Base-by-base conservation (phyloP, 1,140 invertebrate species). In the Rhynchophorus ferrugineus region DNA sequence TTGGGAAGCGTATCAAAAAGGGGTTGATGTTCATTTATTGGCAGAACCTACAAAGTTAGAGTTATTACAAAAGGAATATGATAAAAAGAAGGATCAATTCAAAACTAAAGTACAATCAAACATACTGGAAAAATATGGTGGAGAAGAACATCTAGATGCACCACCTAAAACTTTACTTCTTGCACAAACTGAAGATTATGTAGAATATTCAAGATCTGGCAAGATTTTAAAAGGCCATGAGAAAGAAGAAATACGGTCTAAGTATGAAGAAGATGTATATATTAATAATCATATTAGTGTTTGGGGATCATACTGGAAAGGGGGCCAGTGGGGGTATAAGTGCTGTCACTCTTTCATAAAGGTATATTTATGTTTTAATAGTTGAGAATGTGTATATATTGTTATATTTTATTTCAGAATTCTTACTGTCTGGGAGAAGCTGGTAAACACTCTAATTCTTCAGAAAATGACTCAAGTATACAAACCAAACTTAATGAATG, bases 1-100 rank as follows among this genome's bases (percentile, higher is more conserved):
- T 1, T 99, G 97, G 96, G 91, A 98, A 65, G 95, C 95, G 0
- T 85, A 91, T 65, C 85, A 91, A 49, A 85, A 87, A 63, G 94
- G 93, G 16, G 84, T 98, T 0, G 95, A 99, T 73, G 91, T 99
- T 3, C 93, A 99, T 74, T 74, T 98, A 19, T 76, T 97, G 45
- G 95, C 95, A 9, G 95, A 99, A 71, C 97, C 96, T 1, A 99
- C 97, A 3, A 98, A 98, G 74, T 70, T 98, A 19, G 95, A 98
- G 69, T 67, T 95, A 48, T 68, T 99, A 9, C 83, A 95, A 62
- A 81, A 87, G 49, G 90, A 97, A 67, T 98, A 91, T 66, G 82
- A 90, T 49, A 81, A 87, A 22, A 91, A 94, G 64, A 92, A 91
- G 65, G 85, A 90, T 18, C 82, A 91, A 53, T 83, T 91, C 41